These are phyloP conservation scores for Tenthredo mesomela DNA, from an alignment of 2,888 invertebrate genomes.

Conservation along the genomic window DNA sequence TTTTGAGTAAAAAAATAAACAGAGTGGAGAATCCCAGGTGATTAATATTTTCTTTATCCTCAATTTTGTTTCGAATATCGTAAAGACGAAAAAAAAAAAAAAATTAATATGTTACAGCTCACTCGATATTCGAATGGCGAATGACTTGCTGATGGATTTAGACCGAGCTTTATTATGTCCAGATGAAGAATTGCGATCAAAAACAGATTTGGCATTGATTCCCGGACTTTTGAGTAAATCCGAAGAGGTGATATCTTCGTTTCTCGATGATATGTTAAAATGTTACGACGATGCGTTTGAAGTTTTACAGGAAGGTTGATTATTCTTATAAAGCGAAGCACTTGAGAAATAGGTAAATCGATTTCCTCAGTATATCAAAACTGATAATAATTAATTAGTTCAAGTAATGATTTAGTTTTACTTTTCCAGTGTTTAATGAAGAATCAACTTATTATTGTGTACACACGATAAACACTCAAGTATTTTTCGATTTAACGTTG, in stretches of 20 bases:
- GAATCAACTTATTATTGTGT: not conserved
- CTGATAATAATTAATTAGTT: not conserved
- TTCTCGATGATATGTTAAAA: slow-evolving; percentile 63
- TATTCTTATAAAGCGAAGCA: not conserved
- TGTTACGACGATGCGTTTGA: slow-evolving; percentile 68
- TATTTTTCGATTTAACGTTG: not conserved
- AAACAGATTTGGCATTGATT: slow-evolving; percentile 66
- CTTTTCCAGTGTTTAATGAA: not conserved
- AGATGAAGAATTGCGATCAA: slow-evolving; percentile 64
- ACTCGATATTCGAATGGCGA: slow-evolving; percentile 69
- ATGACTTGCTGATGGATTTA: slow-evolving; percentile 70
- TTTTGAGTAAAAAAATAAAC: slow-evolving; percentile 65
- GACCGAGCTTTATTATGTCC: slow-evolving; percentile 70
- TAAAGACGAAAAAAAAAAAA: too few species aligned
- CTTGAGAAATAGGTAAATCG: not conserved
- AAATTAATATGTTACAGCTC: slow-evolving; percentile 61
- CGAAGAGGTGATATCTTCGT: slow-evolving; percentile 53
- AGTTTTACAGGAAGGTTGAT: slow-evolving; percentile 63
- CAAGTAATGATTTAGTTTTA: not conserved
- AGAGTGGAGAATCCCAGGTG: slow-evolving; percentile 61
- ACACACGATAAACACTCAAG: not conserved
- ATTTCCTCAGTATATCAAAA: too few species aligned
- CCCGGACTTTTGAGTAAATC: slow-evolving; percentile 59
- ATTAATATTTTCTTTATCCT: not conserved
- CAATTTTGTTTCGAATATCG: not conserved